Base-by-base conservation (phyloP, 1,140 invertebrate species). In the Drosophila punjabiensis region DNA sequence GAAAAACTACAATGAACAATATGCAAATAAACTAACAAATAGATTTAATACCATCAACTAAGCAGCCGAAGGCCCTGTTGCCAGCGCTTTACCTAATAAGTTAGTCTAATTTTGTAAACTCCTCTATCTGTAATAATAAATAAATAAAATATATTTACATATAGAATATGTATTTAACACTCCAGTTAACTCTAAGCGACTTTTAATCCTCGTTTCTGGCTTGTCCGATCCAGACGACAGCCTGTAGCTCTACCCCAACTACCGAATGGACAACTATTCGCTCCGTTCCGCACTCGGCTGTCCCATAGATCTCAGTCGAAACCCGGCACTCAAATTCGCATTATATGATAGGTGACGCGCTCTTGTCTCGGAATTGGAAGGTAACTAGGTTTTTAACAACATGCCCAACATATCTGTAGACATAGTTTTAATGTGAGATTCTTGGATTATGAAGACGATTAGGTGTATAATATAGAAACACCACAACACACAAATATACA, bases 91-190 rank as follows among this genome's bases (percentile, higher is more conserved):
- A n/a, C n/a, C n/a, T n/a, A n/a, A n/a, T n/a, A n/a, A n/a, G n/a
- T n/a, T n/a, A n/a, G n/a, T n/a, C n/a, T n/a, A n/a, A n/a, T n/a
- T n/a, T n/a, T n/a, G n/a, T n/a, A n/a, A n/a, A n/a, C n/a, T n/a
- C n/a, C n/a, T n/a, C n/a, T n/a, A n/a, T n/a, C n/a, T n/a, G n/a
- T n/a, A n/a, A n/a, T n/a, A n/a, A n/a, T n/a, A n/a, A n/a, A n/a
- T n/a, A n/a, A n/a, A n/a, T n/a, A n/a, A n/a, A n/a, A n/a, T n/a
- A n/a, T 79, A 73, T 56, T 87, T 87, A 82, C 69, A 78, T 78
- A 84, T 81, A 88, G 81, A 48, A 63, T 76, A 88, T 81, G 81
- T 84, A 88, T 88, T 84, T 56, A 73, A 84, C 85, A 88, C 84
- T 89, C 84, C 84, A 88, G 77, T 87, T 82, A 76, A 85, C 68